phyloP scores from a whole-genome alignment of 2,797 vertebrate species.

The Brotula barbata region DNA sequence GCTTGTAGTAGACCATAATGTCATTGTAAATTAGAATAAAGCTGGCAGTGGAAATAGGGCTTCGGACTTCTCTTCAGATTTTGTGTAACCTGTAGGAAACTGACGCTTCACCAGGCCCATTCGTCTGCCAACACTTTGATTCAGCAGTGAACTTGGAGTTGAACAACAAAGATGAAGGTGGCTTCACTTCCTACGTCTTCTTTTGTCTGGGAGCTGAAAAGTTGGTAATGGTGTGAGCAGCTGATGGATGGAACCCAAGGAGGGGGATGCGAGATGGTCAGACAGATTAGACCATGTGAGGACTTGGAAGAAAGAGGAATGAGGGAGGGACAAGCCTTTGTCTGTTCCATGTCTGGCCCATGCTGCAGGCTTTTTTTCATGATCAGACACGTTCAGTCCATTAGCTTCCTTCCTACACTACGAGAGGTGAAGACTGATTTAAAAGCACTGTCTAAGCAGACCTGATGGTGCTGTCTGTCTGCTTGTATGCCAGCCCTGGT shows the following conservation, averaged over 20 bases:
- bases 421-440: constrained; percentile 44
- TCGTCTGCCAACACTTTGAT: constrained; percentile 16
- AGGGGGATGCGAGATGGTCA: constrained; percentile 45
- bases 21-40: too few species aligned
- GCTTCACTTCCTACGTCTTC: constrained; percentile 36
- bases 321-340: background rate
- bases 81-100: constrained; percentile 10
- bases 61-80: background rate
- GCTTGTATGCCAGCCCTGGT: constrained; percentile 11
- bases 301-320: constrained; percentile 24
- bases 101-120: constrained; percentile 1
- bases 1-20: too few species aligned
- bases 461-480: background rate
- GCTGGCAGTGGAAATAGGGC: too few species aligned
- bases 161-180: constrained; percentile 39
- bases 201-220: constrained; percentile 54
- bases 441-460: constrained; percentile 21
- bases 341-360: constrained; percentile 2
- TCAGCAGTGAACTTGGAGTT: constrained; percentile 65
- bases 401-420: constrained; percentile 44
- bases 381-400: constrained; percentile 29
- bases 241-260: constrained; percentile 61
- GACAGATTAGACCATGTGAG: constrained; percentile 43
- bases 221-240: constrained; percentile 30
- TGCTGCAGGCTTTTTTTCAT: constrained; percentile 18